Conservation (phyloP, 2,797 vertebrate genomes). For the Schizopygopsis pylzovi region DNA sequence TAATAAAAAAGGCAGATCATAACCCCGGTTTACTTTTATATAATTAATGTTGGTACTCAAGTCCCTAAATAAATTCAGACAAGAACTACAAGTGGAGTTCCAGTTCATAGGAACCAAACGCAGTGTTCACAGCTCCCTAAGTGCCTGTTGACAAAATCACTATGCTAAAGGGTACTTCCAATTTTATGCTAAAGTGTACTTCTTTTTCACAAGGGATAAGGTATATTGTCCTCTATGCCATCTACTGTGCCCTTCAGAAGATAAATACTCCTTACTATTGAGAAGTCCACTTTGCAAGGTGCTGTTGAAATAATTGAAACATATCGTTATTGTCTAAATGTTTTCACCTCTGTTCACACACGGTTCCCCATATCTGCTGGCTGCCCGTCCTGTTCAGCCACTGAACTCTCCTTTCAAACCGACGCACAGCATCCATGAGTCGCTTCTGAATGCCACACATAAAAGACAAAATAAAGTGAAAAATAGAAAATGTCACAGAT, state of each 20-base stretch:
- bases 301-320: neutral
- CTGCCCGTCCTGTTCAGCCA: slow-evolving; percentile 78
- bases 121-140: neutral
- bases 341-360: slow-evolving; percentile 83
- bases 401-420: slow-evolving; percentile 74
- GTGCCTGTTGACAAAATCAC: neutral
- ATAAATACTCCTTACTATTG: neutral
- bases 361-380: slow-evolving; percentile 81
- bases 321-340: neutral
- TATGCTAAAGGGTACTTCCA: neutral
- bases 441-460: slow-evolving; percentile 68
- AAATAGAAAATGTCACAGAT: neutral
- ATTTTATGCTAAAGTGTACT: neutral
- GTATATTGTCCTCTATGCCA: neutral
- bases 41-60: neutral
- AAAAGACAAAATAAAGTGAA: neutral
- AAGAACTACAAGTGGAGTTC: neutral
- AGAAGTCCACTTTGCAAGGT: neutral
- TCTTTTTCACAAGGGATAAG: neutral
- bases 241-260: neutral
- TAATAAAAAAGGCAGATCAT: no score
- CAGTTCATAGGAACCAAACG: neutral
- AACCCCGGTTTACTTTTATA: neutral
- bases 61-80: no score
- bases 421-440: slow-evolving; percentile 69